Conservation (phyloP, 2,888 invertebrate genomes). For the Sarcophaga caerulescens region DNA sequence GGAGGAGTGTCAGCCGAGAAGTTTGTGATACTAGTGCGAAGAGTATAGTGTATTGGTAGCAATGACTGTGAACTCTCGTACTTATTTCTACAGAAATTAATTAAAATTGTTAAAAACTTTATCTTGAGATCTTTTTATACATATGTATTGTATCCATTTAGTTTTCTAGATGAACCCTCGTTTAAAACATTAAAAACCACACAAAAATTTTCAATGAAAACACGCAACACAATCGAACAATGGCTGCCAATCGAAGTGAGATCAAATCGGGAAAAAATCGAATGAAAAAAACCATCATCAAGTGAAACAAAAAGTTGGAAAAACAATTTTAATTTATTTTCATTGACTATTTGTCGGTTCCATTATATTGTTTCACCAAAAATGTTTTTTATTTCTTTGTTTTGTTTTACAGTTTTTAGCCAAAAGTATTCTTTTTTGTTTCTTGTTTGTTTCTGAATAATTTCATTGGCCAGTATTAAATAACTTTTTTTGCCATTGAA, state of each 20-base stretch:
- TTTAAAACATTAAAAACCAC: not conserved
- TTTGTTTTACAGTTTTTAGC: not conserved
- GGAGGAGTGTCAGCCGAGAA: too few relatives aligned
- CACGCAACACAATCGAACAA: not conserved
- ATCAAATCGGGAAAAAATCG: not conserved
- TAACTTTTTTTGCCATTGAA: too few relatives aligned
- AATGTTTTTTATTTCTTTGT: not conserved
- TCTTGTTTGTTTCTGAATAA: not conserved
- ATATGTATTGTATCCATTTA: too few relatives aligned
- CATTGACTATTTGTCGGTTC: slow-evolving; percentile 3
- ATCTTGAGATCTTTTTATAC: too few relatives aligned
- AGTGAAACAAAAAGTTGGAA: not conserved
- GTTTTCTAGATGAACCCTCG: not conserved
- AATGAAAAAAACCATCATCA: too few relatives aligned
- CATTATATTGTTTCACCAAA: not conserved
- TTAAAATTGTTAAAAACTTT: too few relatives aligned
- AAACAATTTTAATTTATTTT: slow-evolving; percentile 29
- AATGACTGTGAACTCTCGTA: too few relatives aligned
- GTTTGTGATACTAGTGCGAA: too few relatives aligned
- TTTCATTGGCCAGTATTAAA: not conserved
- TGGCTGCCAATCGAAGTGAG: not conserved
- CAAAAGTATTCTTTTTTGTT: not conserved
- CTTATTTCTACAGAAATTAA: too few relatives aligned
- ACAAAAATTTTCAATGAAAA: not conserved
- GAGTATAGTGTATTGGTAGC: too few relatives aligned